Evolutionary conservation across 2,113 vertebrate genomes (phyloP).

Genomic region (Actenoides lindsayi): DNA sequence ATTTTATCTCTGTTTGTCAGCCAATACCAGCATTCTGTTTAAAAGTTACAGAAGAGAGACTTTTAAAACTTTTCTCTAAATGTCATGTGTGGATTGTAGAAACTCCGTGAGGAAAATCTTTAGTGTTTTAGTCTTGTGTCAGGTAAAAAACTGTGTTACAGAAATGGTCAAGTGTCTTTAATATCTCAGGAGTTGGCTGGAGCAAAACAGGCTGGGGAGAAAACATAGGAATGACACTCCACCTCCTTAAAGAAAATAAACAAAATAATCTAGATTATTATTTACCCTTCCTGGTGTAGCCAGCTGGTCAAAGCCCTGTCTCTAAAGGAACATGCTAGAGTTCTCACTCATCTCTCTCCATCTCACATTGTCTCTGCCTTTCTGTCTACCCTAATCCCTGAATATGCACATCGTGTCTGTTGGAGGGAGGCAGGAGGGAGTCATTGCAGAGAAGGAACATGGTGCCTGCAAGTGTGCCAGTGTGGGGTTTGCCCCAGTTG

Average conservation of each 20-base stretch:
- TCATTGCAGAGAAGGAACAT: background rate
- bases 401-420: rapidly evolving
- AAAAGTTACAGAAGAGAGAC: background rate
- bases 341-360: background rate
- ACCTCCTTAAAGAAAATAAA: rapidly evolving
- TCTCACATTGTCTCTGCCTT: rapidly evolving
- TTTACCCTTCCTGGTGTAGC: background rate
- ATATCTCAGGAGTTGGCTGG: background rate
- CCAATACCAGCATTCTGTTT: background rate
- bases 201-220: background rate
- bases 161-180: background rate
- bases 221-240: background rate
- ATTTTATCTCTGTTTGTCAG: background rate
- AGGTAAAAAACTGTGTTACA: background rate
- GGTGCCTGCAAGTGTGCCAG: background rate
- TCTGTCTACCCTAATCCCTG: background rate
- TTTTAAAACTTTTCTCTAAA: background rate
- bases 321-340: background rate
- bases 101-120: background rate
- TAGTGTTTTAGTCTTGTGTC: background rate
- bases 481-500: background rate
- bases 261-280: background rate
- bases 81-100: background rate
- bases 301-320: background rate
- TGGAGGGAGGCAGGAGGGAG: background rate